These are phyloP conservation scores for Onychomys torridus DNA, from an alignment of 2,797 vertebrate species.

Conservation along the genomic window DNA sequence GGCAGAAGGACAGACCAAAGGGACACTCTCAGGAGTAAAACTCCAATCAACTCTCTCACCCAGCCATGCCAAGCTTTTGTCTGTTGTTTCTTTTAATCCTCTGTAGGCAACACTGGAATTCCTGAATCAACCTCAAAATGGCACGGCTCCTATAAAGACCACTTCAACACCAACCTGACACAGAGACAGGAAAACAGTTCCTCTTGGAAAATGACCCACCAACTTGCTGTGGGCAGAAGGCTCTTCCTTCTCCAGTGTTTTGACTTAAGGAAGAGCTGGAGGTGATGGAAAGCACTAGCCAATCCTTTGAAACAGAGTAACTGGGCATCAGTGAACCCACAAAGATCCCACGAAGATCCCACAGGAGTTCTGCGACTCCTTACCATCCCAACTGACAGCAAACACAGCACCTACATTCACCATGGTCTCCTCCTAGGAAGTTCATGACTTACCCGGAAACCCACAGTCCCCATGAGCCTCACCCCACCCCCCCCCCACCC, in stretches of 20 bases:
- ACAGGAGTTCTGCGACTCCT: background rate
- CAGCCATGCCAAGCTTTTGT: background rate
- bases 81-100: background rate
- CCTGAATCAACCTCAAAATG: background rate
- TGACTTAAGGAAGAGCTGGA: background rate
- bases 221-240: background rate
- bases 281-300: background rate
- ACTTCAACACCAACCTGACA: background rate
- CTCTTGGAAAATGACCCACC: background rate
- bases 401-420: slow-evolving; percentile 16
- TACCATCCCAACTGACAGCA: slow-evolving; percentile 1
- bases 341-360: slow-evolving; percentile 1
- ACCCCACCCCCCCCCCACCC: background rate
- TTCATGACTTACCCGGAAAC: slow-evolving; percentile 17
- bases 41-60: background rate
- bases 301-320: background rate
- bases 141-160: background rate
- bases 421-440: slow-evolving; percentile 23
- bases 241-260: slow-evolving; percentile 24
- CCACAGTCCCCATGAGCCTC: background rate
- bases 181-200: background rate
- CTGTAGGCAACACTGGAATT: background rate
- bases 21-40: background rate
- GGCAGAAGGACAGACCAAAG: background rate
- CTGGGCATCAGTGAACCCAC: background rate